These are phyloP conservation scores for Laupala kohalensis DNA, from an alignment of 1,140 invertebrate species.

Conservation along the genomic window DNA sequence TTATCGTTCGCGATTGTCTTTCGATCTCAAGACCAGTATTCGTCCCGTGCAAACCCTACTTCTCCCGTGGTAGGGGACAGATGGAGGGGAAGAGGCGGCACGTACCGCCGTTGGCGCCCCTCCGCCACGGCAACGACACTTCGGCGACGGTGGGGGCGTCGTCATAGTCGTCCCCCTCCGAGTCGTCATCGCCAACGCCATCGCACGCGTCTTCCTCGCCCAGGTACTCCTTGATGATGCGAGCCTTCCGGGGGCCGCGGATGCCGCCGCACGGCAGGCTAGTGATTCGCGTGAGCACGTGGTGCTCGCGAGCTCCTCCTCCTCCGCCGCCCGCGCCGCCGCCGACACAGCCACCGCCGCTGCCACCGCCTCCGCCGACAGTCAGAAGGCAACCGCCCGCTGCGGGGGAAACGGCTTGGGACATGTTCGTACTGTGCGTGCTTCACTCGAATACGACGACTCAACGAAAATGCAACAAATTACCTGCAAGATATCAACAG, in stretches of 20 bases:
- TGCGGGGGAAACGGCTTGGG: too few relatives aligned
- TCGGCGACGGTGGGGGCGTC: constrained; percentile 51
- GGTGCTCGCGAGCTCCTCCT: background rate
- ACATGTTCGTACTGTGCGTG: too few relatives aligned
- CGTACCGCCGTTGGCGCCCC: constrained; percentile 32
- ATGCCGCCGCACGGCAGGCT: constrained; percentile 47
- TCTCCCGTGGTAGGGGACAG: constrained; percentile 26
- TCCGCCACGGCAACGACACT: constrained; percentile 58
- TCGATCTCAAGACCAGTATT: too few relatives aligned
- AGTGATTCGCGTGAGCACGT: constrained; percentile 45
- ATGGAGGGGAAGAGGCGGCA: background rate
- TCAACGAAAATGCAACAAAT: too few relatives aligned
- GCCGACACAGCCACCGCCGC: constrained; percentile 37
- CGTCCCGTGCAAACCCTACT: too few relatives aligned
- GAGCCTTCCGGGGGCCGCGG: constrained; percentile 45
- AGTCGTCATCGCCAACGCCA: background rate
- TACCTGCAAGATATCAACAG: too few relatives aligned
- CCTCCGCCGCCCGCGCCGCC: background rate
- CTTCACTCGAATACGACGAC: too few relatives aligned
- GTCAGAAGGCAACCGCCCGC: too few relatives aligned
- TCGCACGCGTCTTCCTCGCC: background rate
- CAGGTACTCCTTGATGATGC: constrained; percentile 47
- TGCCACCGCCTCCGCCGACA: too few relatives aligned
- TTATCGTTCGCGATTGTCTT: too few relatives aligned
- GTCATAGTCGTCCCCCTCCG: constrained; percentile 21